Evolutionary conservation across 2,888 invertebrate genomes (phyloP).

Genomic region (Gisinianus flammeolus): DNA sequence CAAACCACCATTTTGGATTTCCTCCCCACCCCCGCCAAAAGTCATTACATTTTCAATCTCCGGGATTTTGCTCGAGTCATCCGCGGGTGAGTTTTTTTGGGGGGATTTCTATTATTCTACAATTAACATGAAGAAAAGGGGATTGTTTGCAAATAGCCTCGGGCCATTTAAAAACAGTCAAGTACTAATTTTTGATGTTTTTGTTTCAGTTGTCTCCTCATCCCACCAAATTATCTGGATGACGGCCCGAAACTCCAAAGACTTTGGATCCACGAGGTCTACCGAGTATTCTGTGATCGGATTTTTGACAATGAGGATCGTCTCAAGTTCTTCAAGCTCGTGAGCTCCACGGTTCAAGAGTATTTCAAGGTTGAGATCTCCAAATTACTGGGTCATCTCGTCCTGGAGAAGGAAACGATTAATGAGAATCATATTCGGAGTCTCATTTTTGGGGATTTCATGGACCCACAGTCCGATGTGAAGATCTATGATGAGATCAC

Average conservation of each 20-base stretch:
- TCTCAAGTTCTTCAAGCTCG: slow-evolving; percentile 70
- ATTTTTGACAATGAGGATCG: slow-evolving; percentile 64
- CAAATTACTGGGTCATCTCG: slow-evolving; percentile 73
- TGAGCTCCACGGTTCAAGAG: slow-evolving; percentile 72
- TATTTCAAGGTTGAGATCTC: slow-evolving; percentile 75
- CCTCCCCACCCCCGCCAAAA: slow-evolving; percentile 87
- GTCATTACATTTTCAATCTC: slow-evolving; percentile 83
- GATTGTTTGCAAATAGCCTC: too few relatives aligned
- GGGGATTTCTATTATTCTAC: too few relatives aligned
- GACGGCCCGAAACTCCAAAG: slow-evolving; percentile 82
- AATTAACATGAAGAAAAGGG: too few relatives aligned
- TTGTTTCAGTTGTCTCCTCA: slow-evolving; percentile 69
- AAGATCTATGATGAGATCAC: slow-evolving; percentile 86
- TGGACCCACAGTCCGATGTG: slow-evolving; percentile 84
- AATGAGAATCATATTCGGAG: slow-evolving; percentile 74
- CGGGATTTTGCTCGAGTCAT: slow-evolving; percentile 93
- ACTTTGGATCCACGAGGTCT: slow-evolving; percentile 92
- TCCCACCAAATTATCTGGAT: slow-evolving; percentile 77
- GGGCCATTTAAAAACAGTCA: too few relatives aligned
- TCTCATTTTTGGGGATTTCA: slow-evolving; percentile 90
- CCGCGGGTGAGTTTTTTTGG: too few relatives aligned
- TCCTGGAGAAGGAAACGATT: slow-evolving; percentile 69
- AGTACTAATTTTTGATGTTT: not conserved
- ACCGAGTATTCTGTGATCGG: slow-evolving; percentile 90
- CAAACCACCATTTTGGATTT: slow-evolving; percentile 80